Conservation (phyloP, 1,140 invertebrate genomes). For the Zaprionus tsacasi region DNA sequence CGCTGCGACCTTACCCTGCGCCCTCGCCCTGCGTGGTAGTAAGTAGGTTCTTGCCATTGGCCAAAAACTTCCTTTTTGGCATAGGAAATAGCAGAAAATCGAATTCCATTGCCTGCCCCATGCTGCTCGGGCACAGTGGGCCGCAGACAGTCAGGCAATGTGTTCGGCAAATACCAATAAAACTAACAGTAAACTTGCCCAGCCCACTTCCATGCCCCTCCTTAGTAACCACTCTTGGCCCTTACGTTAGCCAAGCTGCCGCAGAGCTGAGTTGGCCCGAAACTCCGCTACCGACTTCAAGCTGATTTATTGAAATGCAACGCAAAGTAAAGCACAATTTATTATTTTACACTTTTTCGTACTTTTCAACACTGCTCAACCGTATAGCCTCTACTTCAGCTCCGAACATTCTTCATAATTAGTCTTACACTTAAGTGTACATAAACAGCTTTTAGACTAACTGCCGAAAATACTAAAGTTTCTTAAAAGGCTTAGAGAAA, state of each 20-base stretch:
- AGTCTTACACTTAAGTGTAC: neutral
- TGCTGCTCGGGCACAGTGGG: conserved; percentile 47
- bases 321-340: neutral
- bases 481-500: neutral
- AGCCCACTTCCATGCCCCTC: neutral
- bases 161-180: conserved; percentile 74
- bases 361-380: neutral
- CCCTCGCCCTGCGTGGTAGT: conserved; percentile 36
- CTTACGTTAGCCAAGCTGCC: neutral
- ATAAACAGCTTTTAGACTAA: conserved; percentile 5
- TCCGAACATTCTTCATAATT: conserved; percentile 35
- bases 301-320: conserved; percentile 35
- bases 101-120: conserved; percentile 59
- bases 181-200: conserved; percentile 58
- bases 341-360: neutral
- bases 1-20: neutral
- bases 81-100: conserved; percentile 79
- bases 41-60: conserved; percentile 67
- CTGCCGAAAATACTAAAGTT: neutral
- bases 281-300: neutral
- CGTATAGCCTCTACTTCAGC: neutral
- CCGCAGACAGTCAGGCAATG: conserved; percentile 11
- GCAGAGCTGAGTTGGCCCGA: neutral
- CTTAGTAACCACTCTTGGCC: neutral
- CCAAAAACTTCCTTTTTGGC: conserved; percentile 69